Evolutionary conservation across 2,797 vertebrate genomes (phyloP), one percentile per base, ranked within the genome.

Genomic region (Philypnodon macrostomus): DNA sequence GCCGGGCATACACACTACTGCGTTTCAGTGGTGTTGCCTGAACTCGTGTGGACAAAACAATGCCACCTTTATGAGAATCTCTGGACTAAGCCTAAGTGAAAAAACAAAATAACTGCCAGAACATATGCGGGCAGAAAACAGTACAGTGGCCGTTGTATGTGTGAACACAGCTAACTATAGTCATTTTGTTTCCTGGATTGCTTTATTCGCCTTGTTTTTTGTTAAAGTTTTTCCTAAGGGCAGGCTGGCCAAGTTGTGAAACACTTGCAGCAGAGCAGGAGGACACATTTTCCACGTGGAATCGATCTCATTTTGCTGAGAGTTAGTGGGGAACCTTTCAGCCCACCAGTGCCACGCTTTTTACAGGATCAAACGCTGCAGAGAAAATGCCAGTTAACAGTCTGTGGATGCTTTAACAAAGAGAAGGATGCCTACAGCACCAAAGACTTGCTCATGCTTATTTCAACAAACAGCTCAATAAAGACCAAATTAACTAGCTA

Each of bases 171-270:
- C 24, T 27, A n/a, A 9, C 27, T 2, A 33, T 23, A 73, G 55
- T 63, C 70, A 77, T 70, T 80, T 70, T 50, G 42, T 65, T 31
- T 50, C 54, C 52, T 42, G 2, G 59, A 46, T 52, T 63, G 74
- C 47, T 70, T 47, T 84, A 79, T 83, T 81, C 60, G 35, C 23
- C 66, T 79, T 67, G 68, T 77, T 78, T 83, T 78, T 70, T 54
- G 58, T 42, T 68, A 37, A 66, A 73, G 58, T 60, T 69, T 65
- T 84, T 76, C 68, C 56, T 30, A 34, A 53, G 81, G 79, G 68
- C 80, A 49, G 42, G 12, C 48, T 33, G 67, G 63, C 40, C 27
- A 17, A 65, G 64, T 63, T 79, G 56, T 45, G 55, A 76, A 70
- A 78, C 58, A 55, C 63, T 76, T 55, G 13, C 33, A 53, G 53